Evolutionary conservation across 2,797 vertebrate genomes (phyloP), one percentile per base, ranked within the genome.

Genomic region (Parotocinclus haroldoi): DNA sequence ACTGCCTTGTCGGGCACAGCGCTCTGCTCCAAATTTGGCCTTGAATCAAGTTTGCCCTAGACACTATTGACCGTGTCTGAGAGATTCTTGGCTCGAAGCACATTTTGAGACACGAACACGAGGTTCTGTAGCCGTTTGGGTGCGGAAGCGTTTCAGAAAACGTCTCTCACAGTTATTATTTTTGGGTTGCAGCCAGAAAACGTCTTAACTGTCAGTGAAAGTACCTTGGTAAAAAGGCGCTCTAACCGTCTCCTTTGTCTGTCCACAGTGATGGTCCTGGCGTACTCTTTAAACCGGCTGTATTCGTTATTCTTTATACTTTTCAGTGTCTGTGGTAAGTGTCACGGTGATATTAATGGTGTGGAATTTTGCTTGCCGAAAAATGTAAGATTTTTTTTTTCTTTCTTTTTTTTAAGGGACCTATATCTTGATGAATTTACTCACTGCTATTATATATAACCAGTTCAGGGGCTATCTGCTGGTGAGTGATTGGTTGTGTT

Each of bases 401-500:
- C 14, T 27, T 17, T 3, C 12, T n/a, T 61, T 56, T 62, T 70
- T 9, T 14, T 27, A 16, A 99, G 96, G 96, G 76, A 98, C 95
- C 56, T 90, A 96, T 76, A 95, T 96, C 76, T 68, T 99, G 78
- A 99, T 98, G 95, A 98, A 98, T 82, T 79, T 98, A 16, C 85
- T 99, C 77, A 98, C 96, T 0, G 96, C 96, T 72, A 95, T 99
- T 81, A 96, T 98, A 84, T 99, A 96, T 71, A 98, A 96, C 73
- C 95, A 98, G 80, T 99, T 99, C 85, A 90, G 96, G 36, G 96
- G 96, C 38, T 99, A 98, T 81, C 90, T 99, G 74, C 84, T 97
- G 87, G 96, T 99, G 79, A 94, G 89, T 80, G 4, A 39, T 3
- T 13, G 50, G 10, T 42, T 53, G 27, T 27, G 27, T 27, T 27